These are phyloP conservation scores for Seira ritae DNA, from an alignment of 2,888 invertebrate species.

Conservation along the genomic window DNA sequence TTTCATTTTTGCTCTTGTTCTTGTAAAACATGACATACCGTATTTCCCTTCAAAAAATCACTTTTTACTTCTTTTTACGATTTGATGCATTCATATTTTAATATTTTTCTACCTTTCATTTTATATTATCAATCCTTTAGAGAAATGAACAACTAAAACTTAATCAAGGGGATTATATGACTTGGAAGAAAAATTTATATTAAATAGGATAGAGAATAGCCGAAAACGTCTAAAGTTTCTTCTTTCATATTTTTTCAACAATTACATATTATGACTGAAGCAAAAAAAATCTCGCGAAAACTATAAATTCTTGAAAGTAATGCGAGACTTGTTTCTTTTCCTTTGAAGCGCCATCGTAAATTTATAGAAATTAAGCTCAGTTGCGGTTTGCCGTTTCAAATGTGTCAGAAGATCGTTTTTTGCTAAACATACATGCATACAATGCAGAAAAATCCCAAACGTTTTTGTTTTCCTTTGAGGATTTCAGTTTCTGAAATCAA, in stretches of 20 bases:
- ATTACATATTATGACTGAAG: not conserved
- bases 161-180: not conserved
- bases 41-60: conserved; percentile 7
- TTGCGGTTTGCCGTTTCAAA: conserved; percentile 33
- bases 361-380: conserved; percentile 55
- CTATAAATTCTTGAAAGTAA: conserved; percentile 8
- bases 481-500: conserved; percentile 13
- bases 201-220: not conserved
- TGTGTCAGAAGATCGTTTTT: conserved; percentile 12
- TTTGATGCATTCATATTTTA: not conserved
- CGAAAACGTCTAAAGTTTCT: not conserved
- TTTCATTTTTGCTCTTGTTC: conserved; percentile 8
- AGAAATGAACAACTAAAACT: not conserved
- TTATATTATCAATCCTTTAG: not conserved
- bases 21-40: not conserved
- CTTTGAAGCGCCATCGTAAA: conserved; percentile 26
- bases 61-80: conserved; percentile 5
- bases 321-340: not conserved
- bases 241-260: not conserved
- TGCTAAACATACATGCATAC: not conserved
- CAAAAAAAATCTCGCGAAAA: not conserved
- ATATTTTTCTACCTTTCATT: not conserved
- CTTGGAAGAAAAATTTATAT: not conserved
- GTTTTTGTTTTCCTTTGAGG: not conserved
- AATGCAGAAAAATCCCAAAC: not conserved